A percentile compares a stretch with the other conserved stretches of the same genome.
These are phyloP conservation scores for Brachynemurus nebulosus DNA, from an alignment of 2,888 invertebrate species.

Conservation along the genomic window DNA sequence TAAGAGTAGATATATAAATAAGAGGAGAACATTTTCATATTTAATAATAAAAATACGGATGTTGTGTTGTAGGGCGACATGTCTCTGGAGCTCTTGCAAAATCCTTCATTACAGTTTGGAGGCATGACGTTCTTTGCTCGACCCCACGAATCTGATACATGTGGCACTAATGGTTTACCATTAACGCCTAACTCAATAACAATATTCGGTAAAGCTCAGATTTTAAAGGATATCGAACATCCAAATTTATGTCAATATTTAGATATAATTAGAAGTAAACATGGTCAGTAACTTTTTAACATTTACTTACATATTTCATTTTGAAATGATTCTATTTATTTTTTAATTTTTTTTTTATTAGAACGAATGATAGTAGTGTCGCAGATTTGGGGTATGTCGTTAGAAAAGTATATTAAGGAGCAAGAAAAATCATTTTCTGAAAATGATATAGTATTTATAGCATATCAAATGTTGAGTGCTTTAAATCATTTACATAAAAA, in stretches of 20 bases:
- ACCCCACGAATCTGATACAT: conserved; percentile 77
- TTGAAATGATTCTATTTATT: conserved; percentile 9
- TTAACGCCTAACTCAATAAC: conserved; percentile 93
- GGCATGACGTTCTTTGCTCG: conserved; percentile 85
- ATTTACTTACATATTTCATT: conserved; percentile 6
- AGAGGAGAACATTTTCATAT: background rate
- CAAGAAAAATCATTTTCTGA: conserved; percentile 34
- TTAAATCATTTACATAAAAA: conserved; percentile 57
- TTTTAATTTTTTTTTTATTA: conserved; percentile 25
- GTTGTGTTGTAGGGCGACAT: conserved; percentile 18
- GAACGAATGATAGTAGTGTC: conserved; percentile 72
- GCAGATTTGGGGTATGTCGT: conserved; percentile 57
- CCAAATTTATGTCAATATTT: conserved; percentile 77
- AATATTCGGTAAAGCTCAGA: conserved; percentile 79
- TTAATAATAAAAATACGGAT: background rate
- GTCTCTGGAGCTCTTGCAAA: conserved; percentile 30
- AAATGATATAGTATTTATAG: conserved; percentile 46
- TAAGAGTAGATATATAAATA: too few species aligned
- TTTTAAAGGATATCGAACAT: conserved; percentile 63
- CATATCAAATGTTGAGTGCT: conserved; percentile 58
- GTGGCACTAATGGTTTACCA: conserved; percentile 92
- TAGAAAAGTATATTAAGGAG: conserved; percentile 36
- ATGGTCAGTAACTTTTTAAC: conserved; percentile 47
- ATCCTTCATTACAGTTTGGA: conserved; percentile 49
- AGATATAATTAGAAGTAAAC: conserved; percentile 84